phyloP scores from a whole-genome alignment of 2,888 invertebrate species.

The Sericinus montela region DNA sequence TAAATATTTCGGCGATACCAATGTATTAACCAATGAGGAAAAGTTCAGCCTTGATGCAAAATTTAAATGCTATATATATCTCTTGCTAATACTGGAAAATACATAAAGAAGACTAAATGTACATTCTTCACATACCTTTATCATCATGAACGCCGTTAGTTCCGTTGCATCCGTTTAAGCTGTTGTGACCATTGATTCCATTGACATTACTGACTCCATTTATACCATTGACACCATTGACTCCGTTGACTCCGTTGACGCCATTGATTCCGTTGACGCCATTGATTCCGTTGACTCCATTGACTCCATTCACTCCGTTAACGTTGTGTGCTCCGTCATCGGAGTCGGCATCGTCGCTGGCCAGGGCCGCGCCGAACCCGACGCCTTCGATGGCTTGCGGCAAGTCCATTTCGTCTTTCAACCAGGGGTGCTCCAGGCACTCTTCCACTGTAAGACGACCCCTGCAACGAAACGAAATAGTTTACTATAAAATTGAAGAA shows the following conservation, averaged over 20 bases:
- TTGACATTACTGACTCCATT: constrained; percentile 36
- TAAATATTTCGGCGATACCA: too few relatives aligned
- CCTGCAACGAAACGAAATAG: constrained; percentile 72
- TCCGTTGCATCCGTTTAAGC: constrained; percentile 40
- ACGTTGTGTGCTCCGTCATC: constrained; percentile 25
- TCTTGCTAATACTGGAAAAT: too few relatives aligned
- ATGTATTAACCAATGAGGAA: too few relatives aligned
- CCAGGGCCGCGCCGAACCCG: constrained; percentile 50
- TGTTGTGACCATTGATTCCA: constrained; percentile 32
- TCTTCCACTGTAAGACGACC: constrained; percentile 92
- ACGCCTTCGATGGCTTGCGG: constrained; percentile 71
- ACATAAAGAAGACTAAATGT: too few relatives aligned
- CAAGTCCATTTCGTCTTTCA: constrained; percentile 81
- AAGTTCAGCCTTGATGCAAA: too few relatives aligned
- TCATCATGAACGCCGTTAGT: constrained; percentile 56
- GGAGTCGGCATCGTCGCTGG: constrained; percentile 43
- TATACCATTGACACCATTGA: constrained; percentile 33
- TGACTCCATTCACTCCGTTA: constrained; percentile 31
- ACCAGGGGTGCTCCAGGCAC: constrained; percentile 95
- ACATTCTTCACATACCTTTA: constrained; percentile 39
- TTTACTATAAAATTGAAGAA: too few relatives aligned
- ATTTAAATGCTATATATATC: too few relatives aligned
- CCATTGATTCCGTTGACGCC: constrained; percentile 29
- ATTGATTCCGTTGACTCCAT: constrained; percentile 32
- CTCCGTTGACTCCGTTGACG: constrained; percentile 30